These are phyloP conservation scores for Drosophila burlai DNA, from an alignment of 1,140 invertebrate genomes.

Conservation along the genomic window DNA sequence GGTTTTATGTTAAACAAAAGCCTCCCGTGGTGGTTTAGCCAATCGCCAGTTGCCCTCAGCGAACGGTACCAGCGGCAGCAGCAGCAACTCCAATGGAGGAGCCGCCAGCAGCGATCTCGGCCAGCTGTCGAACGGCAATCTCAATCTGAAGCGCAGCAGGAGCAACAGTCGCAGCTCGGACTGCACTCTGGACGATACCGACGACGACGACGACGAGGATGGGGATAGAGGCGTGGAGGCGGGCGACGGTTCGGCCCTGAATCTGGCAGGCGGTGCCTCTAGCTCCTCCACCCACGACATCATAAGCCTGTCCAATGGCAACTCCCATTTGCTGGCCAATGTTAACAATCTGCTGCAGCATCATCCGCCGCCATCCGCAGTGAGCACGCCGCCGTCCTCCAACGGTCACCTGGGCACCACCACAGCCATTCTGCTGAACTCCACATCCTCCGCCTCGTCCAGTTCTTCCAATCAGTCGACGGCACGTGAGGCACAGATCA, in stretches of 20 bases:
- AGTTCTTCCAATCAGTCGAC: conserved; percentile 73
- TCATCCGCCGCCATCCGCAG: conserved; percentile 56
- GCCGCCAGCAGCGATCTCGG: conserved; percentile 19
- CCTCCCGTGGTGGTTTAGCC: conserved; percentile 88
- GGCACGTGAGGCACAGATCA: conserved; percentile 80
- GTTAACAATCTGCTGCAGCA: conserved; percentile 75
- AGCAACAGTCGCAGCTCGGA: conserved; percentile 80
- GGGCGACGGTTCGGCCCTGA: conserved; percentile 27
- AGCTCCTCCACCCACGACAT: conserved; percentile 34
- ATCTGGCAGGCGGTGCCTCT: conserved; percentile 18
- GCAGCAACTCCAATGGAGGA: conserved; percentile 36
- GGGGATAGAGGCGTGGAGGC: conserved; percentile 9
- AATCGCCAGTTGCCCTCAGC: conserved; percentile 86
- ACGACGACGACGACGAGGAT: conserved; percentile 67
- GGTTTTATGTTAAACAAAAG: conserved; percentile 83
- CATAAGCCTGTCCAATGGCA: conserved; percentile 76
- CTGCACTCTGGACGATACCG: conserved; percentile 77
- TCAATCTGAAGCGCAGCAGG: conserved; percentile 37
- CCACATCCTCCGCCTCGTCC: conserved; percentile 74
- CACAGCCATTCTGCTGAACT: conserved; percentile 75
- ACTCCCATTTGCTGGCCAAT: conserved; percentile 69
- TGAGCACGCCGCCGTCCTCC: conserved; percentile 16
- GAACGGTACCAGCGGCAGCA: conserved; percentile 59
- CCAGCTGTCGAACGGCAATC: conserved; percentile 51
- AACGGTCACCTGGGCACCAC: conserved; percentile 77